Percentiles rank a stretch among this genome's conserved stretches.
Evolutionary conservation across 2,888 invertebrate genomes (phyloP).

Genomic region (Protonemura montana): DNA sequence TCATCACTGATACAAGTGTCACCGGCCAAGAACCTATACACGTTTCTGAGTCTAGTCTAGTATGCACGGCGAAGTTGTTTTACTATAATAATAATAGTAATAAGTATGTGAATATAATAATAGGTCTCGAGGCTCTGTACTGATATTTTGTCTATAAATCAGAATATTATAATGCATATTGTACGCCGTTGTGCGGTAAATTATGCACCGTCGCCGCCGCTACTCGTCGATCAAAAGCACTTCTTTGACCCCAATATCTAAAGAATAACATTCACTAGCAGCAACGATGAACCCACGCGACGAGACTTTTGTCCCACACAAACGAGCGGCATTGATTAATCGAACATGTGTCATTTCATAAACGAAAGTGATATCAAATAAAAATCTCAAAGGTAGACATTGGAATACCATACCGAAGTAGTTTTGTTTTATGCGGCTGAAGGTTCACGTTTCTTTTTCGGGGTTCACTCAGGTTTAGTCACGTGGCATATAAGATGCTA

Average conservation of each 20-base stretch:
- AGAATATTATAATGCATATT: neutral
- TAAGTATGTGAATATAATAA: too few relatives aligned
- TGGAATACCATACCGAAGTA: neutral
- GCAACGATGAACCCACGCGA: neutral
- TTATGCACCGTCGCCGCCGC: neutral
- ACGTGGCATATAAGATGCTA: neutral
- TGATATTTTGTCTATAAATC: neutral
- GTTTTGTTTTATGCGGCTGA: neutral
- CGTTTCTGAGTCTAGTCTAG: neutral
- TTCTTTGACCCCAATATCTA: neutral
- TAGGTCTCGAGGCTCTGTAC: neutral
- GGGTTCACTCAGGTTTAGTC: neutral
- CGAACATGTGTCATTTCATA: neutral
- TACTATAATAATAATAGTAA: neutral
- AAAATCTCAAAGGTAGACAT: neutral
- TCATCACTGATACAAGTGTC: too few relatives aligned
- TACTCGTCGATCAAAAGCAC: neutral
- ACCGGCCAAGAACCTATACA: neutral
- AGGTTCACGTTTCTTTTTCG: neutral
- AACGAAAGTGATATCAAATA: neutral
- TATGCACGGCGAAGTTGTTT: neutral
- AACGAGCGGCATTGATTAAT: neutral
- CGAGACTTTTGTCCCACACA: neutral
- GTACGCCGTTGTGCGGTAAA: neutral
- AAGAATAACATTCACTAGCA: neutral